Evolutionary conservation across 2,113 vertebrate genomes (phyloP).

Genomic region (Scytalopus superciliaris): DNA sequence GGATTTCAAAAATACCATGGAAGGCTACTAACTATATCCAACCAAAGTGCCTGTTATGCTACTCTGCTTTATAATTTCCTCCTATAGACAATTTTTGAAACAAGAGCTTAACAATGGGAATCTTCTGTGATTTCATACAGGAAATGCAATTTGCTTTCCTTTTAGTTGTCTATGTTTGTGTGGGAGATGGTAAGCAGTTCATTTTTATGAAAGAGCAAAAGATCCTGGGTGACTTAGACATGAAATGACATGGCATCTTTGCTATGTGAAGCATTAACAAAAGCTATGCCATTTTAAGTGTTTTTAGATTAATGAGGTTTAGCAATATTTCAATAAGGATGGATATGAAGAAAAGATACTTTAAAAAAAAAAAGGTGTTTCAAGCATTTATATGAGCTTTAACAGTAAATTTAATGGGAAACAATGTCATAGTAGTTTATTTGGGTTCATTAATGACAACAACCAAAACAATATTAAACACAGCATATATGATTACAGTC

Average conservation of each 20-base stretch:
- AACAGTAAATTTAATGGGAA: not conserved
- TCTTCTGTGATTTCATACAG: not conserved
- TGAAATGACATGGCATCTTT: not conserved
- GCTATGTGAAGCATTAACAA: not conserved
- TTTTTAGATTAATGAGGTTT: not conserved
- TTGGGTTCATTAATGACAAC: not conserved
- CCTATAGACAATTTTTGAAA: not conserved
- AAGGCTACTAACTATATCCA: not conserved
- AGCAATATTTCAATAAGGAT: not conserved
- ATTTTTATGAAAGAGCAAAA: not conserved
- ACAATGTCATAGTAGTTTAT: not conserved
- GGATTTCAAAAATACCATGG: not conserved
- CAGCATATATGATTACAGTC: not conserved
- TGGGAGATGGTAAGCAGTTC: not conserved
- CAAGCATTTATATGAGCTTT: not conserved
- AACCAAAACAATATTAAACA: not conserved
- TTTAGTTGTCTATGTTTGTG: not conserved
- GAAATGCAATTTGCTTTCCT: rapidly evolving
- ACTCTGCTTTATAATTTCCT: not conserved
- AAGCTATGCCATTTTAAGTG: not conserved
- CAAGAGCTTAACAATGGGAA: not conserved
- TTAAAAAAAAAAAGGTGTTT: not conserved
- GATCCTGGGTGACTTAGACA: not conserved
- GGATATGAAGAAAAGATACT: not conserved
- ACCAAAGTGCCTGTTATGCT: not conserved